Evolutionary conservation across 2,797 vertebrate species (phyloP), one percentile per base, ranked within the genome.

Genomic region (Centroberyx gerrardi): DNA sequence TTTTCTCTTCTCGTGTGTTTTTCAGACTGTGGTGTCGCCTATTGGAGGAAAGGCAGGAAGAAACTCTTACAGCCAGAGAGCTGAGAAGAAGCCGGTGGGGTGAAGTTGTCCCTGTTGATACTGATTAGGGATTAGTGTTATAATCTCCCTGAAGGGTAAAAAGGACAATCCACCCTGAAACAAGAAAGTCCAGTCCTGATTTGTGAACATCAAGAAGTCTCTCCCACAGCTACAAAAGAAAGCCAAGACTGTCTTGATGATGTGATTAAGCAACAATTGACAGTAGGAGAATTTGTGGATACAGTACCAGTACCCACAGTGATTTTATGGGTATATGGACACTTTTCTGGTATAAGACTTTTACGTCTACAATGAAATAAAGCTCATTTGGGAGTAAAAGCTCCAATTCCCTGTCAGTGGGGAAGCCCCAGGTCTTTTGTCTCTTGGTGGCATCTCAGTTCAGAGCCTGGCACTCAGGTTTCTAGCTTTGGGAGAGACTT

Each of bases 1-100:
- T 1, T 62, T 52, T 76, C 9, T 78, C n/a, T 33, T 68, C 0
- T 76, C 13, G 0, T 22, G 5, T 78, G 14, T 44, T 46, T 88
- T 87, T 51, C 88, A 96, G 95, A 93, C 76, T 95, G 92, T 74
- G 64, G 60, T 48, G 58, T 81, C 62, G 87, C 86, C 18, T 74
- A 86, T 62, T 88, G 87, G 88, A 93, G 81, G 78, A 94, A 86
- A 87, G 80, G 68, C 58, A 90, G 81, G 31, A 93, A 92, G 84
- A 91, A 83, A 66, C 68, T 78, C 33, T 15, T 68, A 4, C 68
- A 85, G 55, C 78, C 84, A 0, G 27, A 80, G 48, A 84, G 87
- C 74, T 85, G 90, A 92, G 78, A 72, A 46, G 60, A 83, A 33
- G 73, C 55, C 68, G n/a, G 54, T 10, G 0, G 72, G 76, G 53